A percentile compares a stretch with the other conserved stretches of the same genome.
Evolutionary conservation across 2,888 invertebrate species (phyloP).

Genomic region (Drosophila fulvimacula): DNA sequence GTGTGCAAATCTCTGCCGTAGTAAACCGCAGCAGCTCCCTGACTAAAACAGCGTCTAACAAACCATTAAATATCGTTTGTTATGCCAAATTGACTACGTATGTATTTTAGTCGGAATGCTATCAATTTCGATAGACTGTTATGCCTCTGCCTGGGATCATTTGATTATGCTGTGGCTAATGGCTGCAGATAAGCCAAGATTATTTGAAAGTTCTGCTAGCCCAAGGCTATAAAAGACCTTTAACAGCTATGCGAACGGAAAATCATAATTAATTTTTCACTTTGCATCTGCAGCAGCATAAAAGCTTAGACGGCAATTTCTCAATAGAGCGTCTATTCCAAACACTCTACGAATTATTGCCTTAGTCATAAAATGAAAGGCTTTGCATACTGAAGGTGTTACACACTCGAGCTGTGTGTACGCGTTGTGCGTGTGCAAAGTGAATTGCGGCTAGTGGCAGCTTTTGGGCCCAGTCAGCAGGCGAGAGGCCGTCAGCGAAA

Average conservation of each 20-base stretch:
- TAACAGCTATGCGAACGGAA: not conserved
- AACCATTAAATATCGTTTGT: slow-evolving; percentile 43
- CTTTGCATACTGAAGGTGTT: too few species aligned
- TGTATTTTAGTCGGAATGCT: not conserved
- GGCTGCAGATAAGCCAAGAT: not conserved
- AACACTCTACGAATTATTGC: too few species aligned
- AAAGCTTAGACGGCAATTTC: not conserved
- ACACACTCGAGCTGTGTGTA: not conserved
- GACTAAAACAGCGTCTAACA: slow-evolving; percentile 19
- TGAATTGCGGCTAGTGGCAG: slow-evolving; percentile 14
- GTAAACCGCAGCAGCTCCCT: slow-evolving; percentile 23
- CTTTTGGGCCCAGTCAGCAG: slow-evolving; percentile 1
- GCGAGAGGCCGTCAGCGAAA: slow-evolving; percentile 24
- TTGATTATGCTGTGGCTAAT: not conserved
- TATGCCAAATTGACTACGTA: slow-evolving; percentile 17
- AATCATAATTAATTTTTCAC: slow-evolving; percentile 4
- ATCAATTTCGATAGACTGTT: not conserved
- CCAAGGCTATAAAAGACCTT: not conserved
- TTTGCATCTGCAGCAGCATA: not conserved
- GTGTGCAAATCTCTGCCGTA: slow-evolving; percentile 41
- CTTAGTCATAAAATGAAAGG: too few species aligned
- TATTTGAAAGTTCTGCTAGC: not conserved
- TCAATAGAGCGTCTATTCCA: not conserved
- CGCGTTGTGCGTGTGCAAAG: not conserved
- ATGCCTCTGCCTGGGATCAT: not conserved